Evolutionary conservation across 2,888 invertebrate species (phyloP).

Genomic region (Calameuta filiformis): DNA sequence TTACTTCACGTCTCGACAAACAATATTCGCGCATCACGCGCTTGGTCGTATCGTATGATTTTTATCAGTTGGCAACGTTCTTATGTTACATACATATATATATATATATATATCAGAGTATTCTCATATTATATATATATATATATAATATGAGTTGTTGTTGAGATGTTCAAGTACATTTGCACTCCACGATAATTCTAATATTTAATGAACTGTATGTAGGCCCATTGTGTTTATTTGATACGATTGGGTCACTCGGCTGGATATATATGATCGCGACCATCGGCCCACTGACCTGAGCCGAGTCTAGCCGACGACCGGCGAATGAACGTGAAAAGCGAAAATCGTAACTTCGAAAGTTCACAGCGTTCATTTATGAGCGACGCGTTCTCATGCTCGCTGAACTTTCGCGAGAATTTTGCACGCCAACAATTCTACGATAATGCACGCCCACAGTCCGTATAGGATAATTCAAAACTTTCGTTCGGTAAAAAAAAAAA

Average conservation of each 20-base stretch:
- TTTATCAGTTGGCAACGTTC: no score
- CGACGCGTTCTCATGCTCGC: neutral
- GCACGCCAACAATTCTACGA: neutral
- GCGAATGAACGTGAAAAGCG: neutral
- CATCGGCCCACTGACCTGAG: neutral
- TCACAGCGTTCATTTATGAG: neutral
- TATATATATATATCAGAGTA: no score
- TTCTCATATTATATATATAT: no score
- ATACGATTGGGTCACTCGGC: neutral
- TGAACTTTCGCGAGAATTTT: neutral
- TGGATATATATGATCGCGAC: neutral
- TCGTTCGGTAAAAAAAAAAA: neutral
- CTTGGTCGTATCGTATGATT: no score
- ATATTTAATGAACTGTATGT: neutral
- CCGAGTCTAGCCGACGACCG: neutral
- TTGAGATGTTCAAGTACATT: no score
- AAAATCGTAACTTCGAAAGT: neutral
- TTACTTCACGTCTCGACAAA: no score
- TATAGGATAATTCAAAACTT: neutral
- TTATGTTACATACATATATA: no score
- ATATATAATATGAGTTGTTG: no score
- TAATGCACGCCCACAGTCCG: neutral
- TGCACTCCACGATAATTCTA: no score
- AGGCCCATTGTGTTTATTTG: neutral
- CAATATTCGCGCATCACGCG: no score